These are phyloP conservation scores for Tipula vernalis DNA, from an alignment of 2,888 invertebrate species.

Conservation along the genomic window DNA sequence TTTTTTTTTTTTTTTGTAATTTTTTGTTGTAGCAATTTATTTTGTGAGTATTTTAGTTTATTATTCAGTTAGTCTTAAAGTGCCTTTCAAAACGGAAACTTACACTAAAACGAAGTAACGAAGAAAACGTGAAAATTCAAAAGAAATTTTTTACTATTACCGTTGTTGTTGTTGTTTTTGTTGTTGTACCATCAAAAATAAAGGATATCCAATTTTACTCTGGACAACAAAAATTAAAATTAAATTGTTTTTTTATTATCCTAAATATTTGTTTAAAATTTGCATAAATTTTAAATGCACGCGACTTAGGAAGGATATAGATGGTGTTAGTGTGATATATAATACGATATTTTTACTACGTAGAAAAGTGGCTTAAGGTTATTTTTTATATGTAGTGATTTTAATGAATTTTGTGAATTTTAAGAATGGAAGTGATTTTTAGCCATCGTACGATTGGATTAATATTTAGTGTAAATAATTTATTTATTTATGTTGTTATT, in stretches of 20 bases:
- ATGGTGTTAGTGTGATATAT: background rate
- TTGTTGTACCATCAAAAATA: background rate
- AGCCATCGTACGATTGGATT: background rate
- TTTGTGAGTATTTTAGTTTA: background rate
- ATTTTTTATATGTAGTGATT: background rate
- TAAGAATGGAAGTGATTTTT: background rate
- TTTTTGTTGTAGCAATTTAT: background rate
- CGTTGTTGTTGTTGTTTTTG: background rate
- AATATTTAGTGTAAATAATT: background rate
- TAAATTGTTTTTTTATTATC: constrained; percentile 4
- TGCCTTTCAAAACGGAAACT: constrained; percentile 9
- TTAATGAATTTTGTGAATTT: background rate
- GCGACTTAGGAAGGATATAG: background rate
- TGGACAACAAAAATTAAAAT: background rate
- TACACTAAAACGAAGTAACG: background rate
- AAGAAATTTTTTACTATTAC: background rate
- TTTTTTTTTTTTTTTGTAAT: background rate
- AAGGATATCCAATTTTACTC: background rate
- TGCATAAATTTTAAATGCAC: background rate
- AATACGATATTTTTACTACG: background rate
- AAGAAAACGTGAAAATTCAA: background rate
- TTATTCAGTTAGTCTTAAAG: constrained; percentile 1
- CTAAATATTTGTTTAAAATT: background rate
- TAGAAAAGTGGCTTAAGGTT: background rate
- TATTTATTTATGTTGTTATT: background rate